phyloP scores from a whole-genome alignment of 2,797 vertebrate genomes.

The Trachops cirrhosus region DNA sequence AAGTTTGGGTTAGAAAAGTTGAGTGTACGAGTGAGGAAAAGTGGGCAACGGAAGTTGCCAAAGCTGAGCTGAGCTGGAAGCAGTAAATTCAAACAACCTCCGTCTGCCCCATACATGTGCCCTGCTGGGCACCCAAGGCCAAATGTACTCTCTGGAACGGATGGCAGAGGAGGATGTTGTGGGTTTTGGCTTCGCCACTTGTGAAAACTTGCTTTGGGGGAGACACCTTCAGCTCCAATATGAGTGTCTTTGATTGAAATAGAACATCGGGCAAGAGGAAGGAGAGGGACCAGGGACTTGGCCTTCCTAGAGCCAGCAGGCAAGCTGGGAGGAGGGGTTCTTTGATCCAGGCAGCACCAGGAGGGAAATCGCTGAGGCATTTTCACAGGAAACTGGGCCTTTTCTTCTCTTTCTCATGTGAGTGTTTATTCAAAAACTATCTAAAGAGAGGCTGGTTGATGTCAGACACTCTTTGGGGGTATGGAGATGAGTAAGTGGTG shows the following conservation, averaged over 20 bases:
- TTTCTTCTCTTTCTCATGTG: neutral
- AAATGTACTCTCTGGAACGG: neutral
- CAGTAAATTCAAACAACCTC: neutral
- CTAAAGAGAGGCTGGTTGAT: neutral
- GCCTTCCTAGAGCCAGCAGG: neutral
- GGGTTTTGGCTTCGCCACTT: constrained; percentile 56
- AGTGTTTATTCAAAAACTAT: neutral
- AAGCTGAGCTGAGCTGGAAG: constrained; percentile 31
- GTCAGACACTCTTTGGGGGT: neutral
- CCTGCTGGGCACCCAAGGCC: neutral
- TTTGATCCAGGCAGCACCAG: neutral
- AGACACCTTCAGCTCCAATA: constrained; percentile 37
- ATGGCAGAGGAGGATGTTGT: constrained; percentile 46
- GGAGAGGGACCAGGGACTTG: neutral
- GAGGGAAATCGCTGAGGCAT: neutral
- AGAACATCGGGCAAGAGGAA: neutral
- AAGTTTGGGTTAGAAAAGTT: constrained; percentile 64
- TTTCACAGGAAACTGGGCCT: neutral
- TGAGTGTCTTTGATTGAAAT: constrained; percentile 5
- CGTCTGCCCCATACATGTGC: neutral
- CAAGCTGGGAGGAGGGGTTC: neutral
- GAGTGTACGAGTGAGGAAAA: constrained; percentile 55
- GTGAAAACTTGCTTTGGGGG: constrained; percentile 56
- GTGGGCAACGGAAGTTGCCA: constrained; percentile 50
- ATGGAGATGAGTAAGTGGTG: neutral